Conservation (phyloP, 2,113 vertebrate genomes). For the Formicarius rufipectus region DNA sequence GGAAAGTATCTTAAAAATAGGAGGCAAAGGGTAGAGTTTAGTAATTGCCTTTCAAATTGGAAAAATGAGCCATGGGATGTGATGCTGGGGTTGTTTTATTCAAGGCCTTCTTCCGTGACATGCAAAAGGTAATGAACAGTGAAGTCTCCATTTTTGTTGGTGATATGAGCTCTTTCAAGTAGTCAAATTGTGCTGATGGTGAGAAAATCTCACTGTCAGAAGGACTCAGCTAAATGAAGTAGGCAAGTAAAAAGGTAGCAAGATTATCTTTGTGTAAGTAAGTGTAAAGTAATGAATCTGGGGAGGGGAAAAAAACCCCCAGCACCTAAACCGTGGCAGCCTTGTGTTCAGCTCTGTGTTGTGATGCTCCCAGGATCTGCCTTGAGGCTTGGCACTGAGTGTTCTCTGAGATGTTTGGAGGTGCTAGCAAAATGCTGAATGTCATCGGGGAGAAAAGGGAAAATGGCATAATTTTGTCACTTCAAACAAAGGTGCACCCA, state of each 20-base stretch:
- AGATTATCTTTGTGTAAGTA: not conserved
- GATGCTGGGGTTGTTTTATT: not conserved
- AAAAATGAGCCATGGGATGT: not conserved
- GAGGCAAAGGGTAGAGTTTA: not conserved
- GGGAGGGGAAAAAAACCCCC: rapidly evolving
- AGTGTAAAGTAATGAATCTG: not conserved
- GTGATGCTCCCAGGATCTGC: not conserved
- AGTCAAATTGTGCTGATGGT: constrained; percentile 19
- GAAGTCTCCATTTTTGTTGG: not conserved
- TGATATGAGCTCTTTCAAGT: not conserved
- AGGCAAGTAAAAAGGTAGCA: not conserved
- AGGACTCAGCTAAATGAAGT: not conserved
- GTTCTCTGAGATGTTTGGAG: not conserved
- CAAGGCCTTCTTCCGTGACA: not conserved
- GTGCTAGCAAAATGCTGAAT: not conserved
- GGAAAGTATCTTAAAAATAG: not conserved
- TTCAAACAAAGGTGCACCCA: not conserved
- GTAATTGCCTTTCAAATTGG: not conserved
- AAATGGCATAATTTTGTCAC: not conserved
- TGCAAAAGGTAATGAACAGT: constrained; percentile 22
- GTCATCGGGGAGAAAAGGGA: not conserved
- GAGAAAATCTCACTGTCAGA: not conserved
- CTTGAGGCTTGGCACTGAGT: not conserved
- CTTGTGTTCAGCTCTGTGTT: not conserved
- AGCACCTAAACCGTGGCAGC: not conserved